Evolutionary conservation across 2,888 invertebrate genomes (phyloP).

Genomic region (Acrocyrtus sp.): DNA sequence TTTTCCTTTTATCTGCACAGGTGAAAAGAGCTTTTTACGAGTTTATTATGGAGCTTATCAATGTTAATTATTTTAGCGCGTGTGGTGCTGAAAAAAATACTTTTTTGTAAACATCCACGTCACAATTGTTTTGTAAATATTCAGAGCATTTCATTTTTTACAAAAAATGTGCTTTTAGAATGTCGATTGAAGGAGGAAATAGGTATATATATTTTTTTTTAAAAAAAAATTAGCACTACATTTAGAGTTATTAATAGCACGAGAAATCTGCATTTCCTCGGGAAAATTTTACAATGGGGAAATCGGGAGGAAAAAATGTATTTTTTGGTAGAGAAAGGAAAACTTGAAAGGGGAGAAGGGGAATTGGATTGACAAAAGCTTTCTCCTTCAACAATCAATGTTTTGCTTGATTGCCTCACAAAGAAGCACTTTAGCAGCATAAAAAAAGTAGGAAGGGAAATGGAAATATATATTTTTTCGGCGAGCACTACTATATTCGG

Average conservation of each 20-base stretch:
- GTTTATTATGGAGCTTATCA: no score
- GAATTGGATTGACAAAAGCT: neutral
- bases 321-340: neutral
- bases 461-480: neutral
- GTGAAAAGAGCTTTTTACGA: no score
- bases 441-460: neutral
- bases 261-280: neutral
- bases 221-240: neutral
- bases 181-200: no score
- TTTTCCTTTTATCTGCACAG: no score
- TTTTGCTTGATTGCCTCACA: neutral
- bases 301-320: no score
- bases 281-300: neutral
- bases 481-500: no score
- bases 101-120: no score
- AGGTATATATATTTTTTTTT: no score
- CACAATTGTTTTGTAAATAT: no score
- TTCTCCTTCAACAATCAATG: neutral
- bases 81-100: no score
- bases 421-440: neutral
- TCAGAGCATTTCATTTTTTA: constrained; percentile 10
- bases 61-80: no score
- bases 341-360: neutral
- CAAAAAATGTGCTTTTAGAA: no score
- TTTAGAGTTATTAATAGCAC: neutral